phyloP scores from a whole-genome alignment of 2,797 vertebrate species.

The Acanthurus tractus region DNA sequence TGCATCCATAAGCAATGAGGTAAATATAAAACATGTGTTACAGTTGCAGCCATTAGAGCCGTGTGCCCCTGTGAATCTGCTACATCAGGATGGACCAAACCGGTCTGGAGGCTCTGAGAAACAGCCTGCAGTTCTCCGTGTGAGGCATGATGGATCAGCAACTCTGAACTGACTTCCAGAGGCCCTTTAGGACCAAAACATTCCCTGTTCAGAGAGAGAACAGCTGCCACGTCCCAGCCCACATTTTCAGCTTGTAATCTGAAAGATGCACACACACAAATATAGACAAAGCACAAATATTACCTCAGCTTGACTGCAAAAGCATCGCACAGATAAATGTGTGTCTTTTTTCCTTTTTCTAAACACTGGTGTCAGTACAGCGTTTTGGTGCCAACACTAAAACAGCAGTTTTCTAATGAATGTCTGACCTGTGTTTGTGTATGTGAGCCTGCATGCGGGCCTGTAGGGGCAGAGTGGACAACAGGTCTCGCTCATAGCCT shows the following conservation, averaged over 20 bases:
- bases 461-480: conserved; percentile 71
- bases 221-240: conserved; percentile 81
- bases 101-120: conserved; percentile 71
- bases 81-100: conserved; percentile 84
- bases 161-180: conserved; percentile 83
- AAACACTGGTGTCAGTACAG: background rate
- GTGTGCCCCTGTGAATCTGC: conserved; percentile 86
- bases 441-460: conserved; percentile 84
- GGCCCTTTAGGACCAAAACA: conserved; percentile 84
- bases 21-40: conserved; percentile 63
- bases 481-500: conserved; percentile 48
- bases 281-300: background rate
- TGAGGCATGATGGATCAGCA: conserved; percentile 82
- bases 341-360: background rate
- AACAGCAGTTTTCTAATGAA: background rate
- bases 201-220: conserved; percentile 80
- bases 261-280: conserved; percentile 27
- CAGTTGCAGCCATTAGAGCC: conserved; percentile 88
- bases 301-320: background rate
- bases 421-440: conserved; percentile 87
- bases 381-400: background rate
- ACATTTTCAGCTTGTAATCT: conserved; percentile 67
- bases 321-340: background rate
- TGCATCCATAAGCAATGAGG: background rate
- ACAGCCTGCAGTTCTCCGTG: conserved; percentile 79